Evolutionary conservation across 2,113 vertebrate genomes (phyloP).

Genomic region (human): GRCh38 chr4:24287501-24288000

Average conservation of each 20-base stretch:
- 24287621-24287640: neutral
- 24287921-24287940: neutral
- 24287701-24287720: constrained; percentile 21
- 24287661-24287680: neutral
- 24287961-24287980: neutral
- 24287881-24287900: neutral
- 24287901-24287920: neutral
- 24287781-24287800: neutral
- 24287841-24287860: neutral
- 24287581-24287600: neutral
- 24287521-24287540: neutral
- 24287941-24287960: neutral
- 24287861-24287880: neutral
- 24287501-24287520: neutral
- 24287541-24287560: neutral
- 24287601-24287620: neutral
- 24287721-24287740: neutral
- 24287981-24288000: neutral
- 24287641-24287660: neutral
- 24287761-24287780: neutral
- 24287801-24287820: neutral
- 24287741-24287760: neutral
- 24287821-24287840: neutral
- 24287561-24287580: neutral
- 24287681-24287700: neutral